These are phyloP conservation scores for Agrochola circellaris DNA, from an alignment of 2,888 invertebrate genomes.

Conservation along the genomic window DNA sequence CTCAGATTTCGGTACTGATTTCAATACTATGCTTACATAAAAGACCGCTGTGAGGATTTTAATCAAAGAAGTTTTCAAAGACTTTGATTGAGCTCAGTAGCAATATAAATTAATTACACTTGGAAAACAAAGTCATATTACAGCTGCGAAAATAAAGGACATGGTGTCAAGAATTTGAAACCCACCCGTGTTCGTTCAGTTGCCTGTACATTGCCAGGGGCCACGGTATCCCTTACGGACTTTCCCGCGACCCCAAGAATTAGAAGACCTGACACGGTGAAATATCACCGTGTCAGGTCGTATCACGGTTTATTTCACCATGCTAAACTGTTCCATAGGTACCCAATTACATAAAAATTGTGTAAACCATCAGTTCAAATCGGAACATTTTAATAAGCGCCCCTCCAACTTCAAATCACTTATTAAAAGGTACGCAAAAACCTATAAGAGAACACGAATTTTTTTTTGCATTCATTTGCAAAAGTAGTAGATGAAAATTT, in stretches of 20 bases:
- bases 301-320: too few relatives aligned
- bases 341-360: slow-evolving; percentile 25
- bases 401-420: slow-evolving; percentile 31
- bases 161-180: neutral
- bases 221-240: too few relatives aligned
- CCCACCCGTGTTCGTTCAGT: too few relatives aligned
- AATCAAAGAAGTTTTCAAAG: slow-evolving; percentile 20
- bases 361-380: slow-evolving; percentile 10
- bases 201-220: too few relatives aligned
- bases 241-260: too few relatives aligned
- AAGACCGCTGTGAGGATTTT: slow-evolving; percentile 27
- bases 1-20: slow-evolving; percentile 44
- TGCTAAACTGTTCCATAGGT: neutral
- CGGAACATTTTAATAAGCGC: slow-evolving; percentile 44
- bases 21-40: slow-evolving; percentile 44
- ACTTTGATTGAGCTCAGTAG: neutral
- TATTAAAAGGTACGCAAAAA: slow-evolving; percentile 50
- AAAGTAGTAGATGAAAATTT: slow-evolving; percentile 53
- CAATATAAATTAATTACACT: neutral
- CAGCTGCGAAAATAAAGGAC: neutral
- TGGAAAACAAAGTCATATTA: neutral
- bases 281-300: too few relatives aligned
- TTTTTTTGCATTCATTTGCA: slow-evolving; percentile 53
- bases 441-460: slow-evolving; percentile 39
- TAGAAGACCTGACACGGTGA: neutral